Evolutionary conservation across 2,113 vertebrate species (phyloP).

Genomic region (Thalassarche chlororhynchos): DNA sequence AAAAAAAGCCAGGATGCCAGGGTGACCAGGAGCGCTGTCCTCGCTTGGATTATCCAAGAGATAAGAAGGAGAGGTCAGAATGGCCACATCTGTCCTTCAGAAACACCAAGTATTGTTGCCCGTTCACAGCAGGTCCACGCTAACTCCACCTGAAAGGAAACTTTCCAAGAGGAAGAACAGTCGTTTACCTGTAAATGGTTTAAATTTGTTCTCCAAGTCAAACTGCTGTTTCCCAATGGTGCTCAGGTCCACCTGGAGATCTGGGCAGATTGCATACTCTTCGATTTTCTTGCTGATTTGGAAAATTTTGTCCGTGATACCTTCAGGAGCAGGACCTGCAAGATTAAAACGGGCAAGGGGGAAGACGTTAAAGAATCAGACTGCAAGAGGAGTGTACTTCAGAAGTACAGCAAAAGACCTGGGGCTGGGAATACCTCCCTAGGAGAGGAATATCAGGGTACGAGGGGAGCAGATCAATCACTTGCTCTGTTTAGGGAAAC

Average conservation of each 20-base stretch:
- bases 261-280: conserved; percentile 95
- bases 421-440: not conserved
- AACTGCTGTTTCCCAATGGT: conserved; percentile 95
- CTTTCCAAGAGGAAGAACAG: not conserved
- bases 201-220: conserved; percentile 95
- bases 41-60: not conserved
- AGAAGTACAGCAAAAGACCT: not conserved
- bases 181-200: conserved; percentile 89
- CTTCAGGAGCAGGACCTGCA: conserved; percentile 94
- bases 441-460: not conserved
- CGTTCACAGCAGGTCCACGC: accelerated
- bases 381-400: not conserved
- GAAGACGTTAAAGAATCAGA: not conserved
- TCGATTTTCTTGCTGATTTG: conserved; percentile 95
- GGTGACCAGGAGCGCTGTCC: not conserved
- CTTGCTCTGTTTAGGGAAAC: not conserved
- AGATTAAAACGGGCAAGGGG: not conserved
- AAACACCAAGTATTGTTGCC: not conserved
- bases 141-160: not conserved
- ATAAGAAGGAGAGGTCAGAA: not conserved
- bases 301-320: conserved; percentile 94
- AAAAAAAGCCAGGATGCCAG: not conserved
- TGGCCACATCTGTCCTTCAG: not conserved
- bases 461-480: not conserved
- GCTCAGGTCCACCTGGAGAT: conserved; percentile 89